Base-by-base conservation (phyloP, 53 echinoderm and acorn worm species). In the Actinopyga echinites region DNA sequence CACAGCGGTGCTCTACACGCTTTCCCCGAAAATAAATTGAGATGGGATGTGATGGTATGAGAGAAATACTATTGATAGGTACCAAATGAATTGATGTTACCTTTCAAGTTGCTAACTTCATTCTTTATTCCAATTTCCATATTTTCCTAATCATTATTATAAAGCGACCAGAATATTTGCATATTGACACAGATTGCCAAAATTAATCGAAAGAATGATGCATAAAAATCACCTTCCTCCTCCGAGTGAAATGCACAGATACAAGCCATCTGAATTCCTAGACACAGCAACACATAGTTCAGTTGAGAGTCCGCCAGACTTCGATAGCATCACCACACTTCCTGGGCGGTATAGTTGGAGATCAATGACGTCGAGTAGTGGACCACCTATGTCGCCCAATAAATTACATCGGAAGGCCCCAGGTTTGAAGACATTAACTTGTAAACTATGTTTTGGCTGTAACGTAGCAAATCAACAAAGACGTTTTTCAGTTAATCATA, bases 351-450 rank as follows among this genome's bases (percentile, higher is more conserved):
- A 87, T 29, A 93, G 66, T 74, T 83, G 80, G 31, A 90, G 69
- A 8, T 82, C 84, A 30, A 93, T 56, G 7, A 93, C 23, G 29
- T 93, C 87, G 9, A 80, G 80, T 33, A 90, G 55, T 9, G 84
- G 65, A 3, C 93, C 93, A 1, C 93, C 93, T 30, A 93, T 85
- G 53, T 61, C 88, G 17, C 93, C 93, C 38, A 90, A 82, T 10
- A 89, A 83, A 54, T 89, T 89, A 74, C 86, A 89, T 6, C 90
- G 87, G 85, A 93, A 93, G 30, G 83, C 61, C 8, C 93, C 93
- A 1, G 93, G 93, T 62, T 93, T 93, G 85, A 93, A 58, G 56
- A 87, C 64, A 75, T 90, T 90, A 12, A 93, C 93, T 42, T 93
- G 93, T 53, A 93, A 24, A 11, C 80, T 65, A 34, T 93, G 93